Evolutionary conservation across 2,797 vertebrate species (phyloP), one percentile per base, ranked within the genome.

Genomic region (Geotrypetes seraphini): DNA sequence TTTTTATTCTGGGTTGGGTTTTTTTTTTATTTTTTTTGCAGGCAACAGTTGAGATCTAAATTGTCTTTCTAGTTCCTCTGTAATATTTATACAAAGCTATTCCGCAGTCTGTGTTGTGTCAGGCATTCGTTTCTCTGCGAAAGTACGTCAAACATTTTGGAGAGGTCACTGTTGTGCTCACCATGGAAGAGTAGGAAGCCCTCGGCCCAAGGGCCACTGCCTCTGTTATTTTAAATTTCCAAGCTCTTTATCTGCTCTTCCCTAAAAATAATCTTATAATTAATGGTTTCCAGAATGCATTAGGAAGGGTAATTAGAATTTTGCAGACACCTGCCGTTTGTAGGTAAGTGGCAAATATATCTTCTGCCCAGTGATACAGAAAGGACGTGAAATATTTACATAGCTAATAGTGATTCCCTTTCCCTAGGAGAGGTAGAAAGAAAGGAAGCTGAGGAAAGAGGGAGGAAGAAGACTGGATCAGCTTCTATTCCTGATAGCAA

Each of bases 261-360:
- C 43, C 41, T 42, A 49, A 61, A 65, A 51, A 45, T 60, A 57
- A 58, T 68, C 67, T 68, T 60, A 50, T 70, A 71, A 71, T 65
- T 61, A 69, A 73, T 63, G 68, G 61, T 51, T 66, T 64, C 45
- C 60, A 57, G 69, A 53, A 67, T 57, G 55, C 40, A 40, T 69
- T 57, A 56, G 36, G 57, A 75, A 71, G 61, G 65, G 57, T 65
- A 61, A 52, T 71, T 68, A 74, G 69, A 45, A 50, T 36, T 60
- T 56, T 50, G 45, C 47, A 38, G 57, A 31, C 43, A 53, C 60
- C 62, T 9, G 31, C 57, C 43, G 27, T 47, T 68, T 23, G 7
- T 43, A 60, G 36, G 42, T 53, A 50, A 54, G 10, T 10, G 36
- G 28, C 24, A 25, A 63, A 60, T 74, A 69, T 63, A 43, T 70